phyloP scores from a whole-genome alignment of 2,888 invertebrate species.

The Noctua pronuba region DNA sequence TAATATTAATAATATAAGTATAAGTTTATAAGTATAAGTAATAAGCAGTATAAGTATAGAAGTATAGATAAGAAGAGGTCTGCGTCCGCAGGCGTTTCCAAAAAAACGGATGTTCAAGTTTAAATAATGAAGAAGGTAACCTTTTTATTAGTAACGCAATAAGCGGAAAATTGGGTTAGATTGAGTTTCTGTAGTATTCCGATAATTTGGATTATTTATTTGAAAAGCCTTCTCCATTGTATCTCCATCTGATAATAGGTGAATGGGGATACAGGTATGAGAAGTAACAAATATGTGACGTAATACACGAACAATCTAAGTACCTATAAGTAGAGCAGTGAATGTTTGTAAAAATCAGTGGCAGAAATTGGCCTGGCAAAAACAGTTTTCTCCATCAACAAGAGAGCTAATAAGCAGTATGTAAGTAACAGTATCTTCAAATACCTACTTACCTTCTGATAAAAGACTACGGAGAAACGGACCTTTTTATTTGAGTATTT shows the following conservation, averaged over 20 bases:
- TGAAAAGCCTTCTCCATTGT: not conserved
- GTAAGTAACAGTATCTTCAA: constrained; percentile 13
- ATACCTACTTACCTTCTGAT: constrained; percentile 3
- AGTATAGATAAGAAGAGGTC: not conserved
- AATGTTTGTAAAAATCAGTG: constrained; percentile 2
- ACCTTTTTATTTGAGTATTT: constrained; percentile 37
- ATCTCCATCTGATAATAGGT: not conserved
- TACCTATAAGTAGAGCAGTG: not conserved
- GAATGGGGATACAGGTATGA: not conserved
- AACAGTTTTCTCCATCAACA: constrained; percentile 17
- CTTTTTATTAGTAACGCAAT: constrained; percentile 10
- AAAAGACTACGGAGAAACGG: constrained; percentile 23
- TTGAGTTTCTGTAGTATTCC: constrained; percentile 14
- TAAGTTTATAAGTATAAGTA: too few species aligned
- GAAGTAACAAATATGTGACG: not conserved
- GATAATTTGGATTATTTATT: constrained; percentile 14
- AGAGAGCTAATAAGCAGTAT: constrained; percentile 28
- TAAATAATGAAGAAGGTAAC: constrained; percentile 1
- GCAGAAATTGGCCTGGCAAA: not conserved
- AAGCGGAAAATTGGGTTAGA: constrained; percentile 18
- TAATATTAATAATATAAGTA: too few species aligned
- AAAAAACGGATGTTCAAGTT: constrained; percentile 1
- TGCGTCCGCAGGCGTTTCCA: not conserved
- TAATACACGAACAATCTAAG: not conserved
- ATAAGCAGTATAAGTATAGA: too few species aligned